Conservation (phyloP, 1,140 invertebrate species). For the Diabrotica virgifera region DNA sequence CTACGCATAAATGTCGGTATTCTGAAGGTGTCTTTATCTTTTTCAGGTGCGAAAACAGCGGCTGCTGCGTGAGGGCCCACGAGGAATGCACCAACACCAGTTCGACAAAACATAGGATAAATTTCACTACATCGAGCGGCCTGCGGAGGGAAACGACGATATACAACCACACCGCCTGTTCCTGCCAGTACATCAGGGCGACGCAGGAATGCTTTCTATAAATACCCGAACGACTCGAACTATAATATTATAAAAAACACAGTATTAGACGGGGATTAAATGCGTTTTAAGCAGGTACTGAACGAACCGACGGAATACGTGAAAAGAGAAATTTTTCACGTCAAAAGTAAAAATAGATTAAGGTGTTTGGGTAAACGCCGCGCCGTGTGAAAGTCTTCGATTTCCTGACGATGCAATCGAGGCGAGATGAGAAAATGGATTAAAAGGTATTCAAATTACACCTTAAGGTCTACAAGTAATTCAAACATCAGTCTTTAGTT, state of each 20-base stretch:
- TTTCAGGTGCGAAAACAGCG: not conserved
- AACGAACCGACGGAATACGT: not conserved
- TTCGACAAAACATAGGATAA: not conserved
- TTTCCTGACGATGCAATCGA: no score
- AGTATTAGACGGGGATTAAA: not conserved
- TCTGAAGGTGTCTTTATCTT: no score
- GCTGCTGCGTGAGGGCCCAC: not conserved
- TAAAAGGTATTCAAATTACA: no score
- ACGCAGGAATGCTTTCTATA: slow-evolving; percentile 2
- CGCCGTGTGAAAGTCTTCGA: no score
- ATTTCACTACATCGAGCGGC: not conserved
- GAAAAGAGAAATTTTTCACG: not conserved
- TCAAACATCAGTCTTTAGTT: no score
- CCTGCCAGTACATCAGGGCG: not conserved
- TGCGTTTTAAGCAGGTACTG: not conserved
- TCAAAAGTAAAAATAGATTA: no score
- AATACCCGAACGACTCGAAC: not conserved
- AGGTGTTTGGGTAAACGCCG: no score
- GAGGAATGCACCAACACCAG: not conserved
- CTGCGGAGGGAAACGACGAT: not conserved
- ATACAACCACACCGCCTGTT: slow-evolving; percentile 1
- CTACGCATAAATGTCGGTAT: no score
- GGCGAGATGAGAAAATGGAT: no score
- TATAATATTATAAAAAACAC: not conserved
- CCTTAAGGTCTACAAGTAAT: no score